Percentiles rank a stretch among this genome's conserved stretches.
phyloP scores from a whole-genome alignment of 1,140 invertebrate species.

The Drosophila fuyamai region DNA sequence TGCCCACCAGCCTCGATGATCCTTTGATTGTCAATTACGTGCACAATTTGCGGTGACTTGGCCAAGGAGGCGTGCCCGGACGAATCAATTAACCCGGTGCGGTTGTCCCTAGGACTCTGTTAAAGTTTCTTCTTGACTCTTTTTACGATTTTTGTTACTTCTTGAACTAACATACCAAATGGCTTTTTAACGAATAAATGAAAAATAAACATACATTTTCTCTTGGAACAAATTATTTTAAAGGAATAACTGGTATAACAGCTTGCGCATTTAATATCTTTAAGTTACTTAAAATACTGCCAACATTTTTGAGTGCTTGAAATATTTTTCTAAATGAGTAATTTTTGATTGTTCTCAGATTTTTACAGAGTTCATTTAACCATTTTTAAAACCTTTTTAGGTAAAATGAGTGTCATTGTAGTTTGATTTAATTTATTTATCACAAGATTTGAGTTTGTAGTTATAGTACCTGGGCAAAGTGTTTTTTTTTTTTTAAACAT shows the following conservation, averaged over 20 bases:
- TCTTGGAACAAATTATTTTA: neutral
- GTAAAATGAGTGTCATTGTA: too few relatives aligned
- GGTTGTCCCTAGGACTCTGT: conserved; percentile 27
- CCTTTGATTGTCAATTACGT: conserved; percentile 79
- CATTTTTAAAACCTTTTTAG: too few relatives aligned
- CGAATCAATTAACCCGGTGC: conserved; percentile 13
- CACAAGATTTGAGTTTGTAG: too few relatives aligned
- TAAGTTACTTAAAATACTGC: too few relatives aligned
- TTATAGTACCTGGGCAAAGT: too few relatives aligned
- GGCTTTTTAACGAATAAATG: conserved; percentile 14
- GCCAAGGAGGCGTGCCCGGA: neutral
- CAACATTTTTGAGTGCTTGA: too few relatives aligned
- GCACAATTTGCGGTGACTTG: conserved; percentile 69
- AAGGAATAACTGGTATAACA: neutral
- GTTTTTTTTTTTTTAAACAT: too few relatives aligned
- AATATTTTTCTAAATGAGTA: too few relatives aligned
- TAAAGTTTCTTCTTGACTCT: conserved; percentile 50
- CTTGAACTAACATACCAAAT: neutral
- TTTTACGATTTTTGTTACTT: conserved; percentile 18
- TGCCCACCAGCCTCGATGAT: conserved; percentile 76
- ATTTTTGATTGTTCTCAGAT: too few relatives aligned
- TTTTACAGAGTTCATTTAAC: too few relatives aligned
- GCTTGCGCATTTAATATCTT: too few relatives aligned
- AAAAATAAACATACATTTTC: neutral
- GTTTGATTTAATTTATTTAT: too few relatives aligned